Conservation (phyloP, 2,113 vertebrate species). For the Prietella phreatophila region DNA sequence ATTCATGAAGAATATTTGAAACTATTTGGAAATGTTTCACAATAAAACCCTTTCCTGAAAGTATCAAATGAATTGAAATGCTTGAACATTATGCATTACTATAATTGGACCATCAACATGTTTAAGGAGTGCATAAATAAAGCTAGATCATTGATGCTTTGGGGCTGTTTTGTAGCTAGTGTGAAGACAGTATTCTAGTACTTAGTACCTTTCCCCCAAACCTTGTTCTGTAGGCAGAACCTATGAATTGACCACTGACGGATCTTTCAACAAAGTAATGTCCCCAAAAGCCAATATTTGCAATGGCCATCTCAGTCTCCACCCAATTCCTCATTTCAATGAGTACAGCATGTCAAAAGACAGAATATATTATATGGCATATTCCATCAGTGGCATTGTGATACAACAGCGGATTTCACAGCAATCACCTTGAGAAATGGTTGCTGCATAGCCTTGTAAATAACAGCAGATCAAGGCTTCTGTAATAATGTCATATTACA, state of each 20-base stretch:
- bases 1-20: background rate
- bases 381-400: conserved; percentile 9
- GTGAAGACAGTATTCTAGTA: background rate
- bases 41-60: too few species aligned
- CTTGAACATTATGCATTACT: background rate
- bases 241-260: background rate
- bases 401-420: background rate
- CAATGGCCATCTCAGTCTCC: background rate
- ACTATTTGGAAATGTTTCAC: background rate
- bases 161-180: background rate
- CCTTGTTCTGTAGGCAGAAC: background rate
- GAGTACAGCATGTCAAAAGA: background rate
- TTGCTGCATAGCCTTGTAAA: conserved; percentile 34
- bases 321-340: background rate
- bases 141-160: background rate
- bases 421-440: conserved; percentile 29
- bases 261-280: background rate
- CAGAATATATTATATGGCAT: background rate
- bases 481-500: conserved; percentile 44
- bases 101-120: background rate
- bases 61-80: background rate
- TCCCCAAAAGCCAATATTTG: background rate
- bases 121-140: background rate
- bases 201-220: background rate
- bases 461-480: conserved; percentile 22